These are phyloP conservation scores for Meleagris gallopavo DNA, from an alignment of 2,113 vertebrate species.

Conservation along the genomic window DNA sequence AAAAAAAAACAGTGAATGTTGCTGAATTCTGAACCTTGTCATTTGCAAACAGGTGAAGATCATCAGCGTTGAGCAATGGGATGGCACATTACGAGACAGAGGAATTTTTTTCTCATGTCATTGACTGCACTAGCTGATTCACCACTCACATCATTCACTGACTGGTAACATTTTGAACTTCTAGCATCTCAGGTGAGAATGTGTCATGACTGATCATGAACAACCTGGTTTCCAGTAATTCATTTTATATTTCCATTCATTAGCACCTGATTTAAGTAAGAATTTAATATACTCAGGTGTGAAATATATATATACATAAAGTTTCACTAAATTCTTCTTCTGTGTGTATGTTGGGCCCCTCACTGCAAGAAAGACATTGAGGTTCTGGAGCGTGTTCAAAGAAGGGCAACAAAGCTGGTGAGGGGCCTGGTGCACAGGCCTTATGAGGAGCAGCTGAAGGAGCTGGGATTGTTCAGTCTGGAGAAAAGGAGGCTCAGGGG, in stretches of 20 bases:
- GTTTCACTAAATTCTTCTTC: background rate
- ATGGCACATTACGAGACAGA: background rate
- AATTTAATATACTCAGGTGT: background rate
- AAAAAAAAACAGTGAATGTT: too few relatives aligned
- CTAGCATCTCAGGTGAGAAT: background rate
- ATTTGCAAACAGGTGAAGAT: background rate
- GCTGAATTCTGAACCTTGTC: too few relatives aligned
- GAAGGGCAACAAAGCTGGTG: too few relatives aligned
- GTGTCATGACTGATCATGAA: background rate
- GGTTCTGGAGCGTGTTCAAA: too few relatives aligned
- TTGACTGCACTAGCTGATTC: background rate
- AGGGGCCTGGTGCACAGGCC: too few relatives aligned
- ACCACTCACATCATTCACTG: fast-evolving
- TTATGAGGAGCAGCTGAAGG: too few relatives aligned
- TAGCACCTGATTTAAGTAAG: background rate
- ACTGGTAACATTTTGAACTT: background rate
- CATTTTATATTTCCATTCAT: background rate
- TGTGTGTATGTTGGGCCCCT: background rate
- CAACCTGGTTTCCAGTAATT: background rate
- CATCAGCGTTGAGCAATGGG: background rate
- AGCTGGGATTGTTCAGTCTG: too few relatives aligned
- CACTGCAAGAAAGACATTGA: too few relatives aligned
- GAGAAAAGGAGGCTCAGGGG: too few relatives aligned
- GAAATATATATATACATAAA: background rate
- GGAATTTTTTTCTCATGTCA: background rate